Conservation (phyloP, 2,888 invertebrate species). For the Dicranocentrus wangi region DNA sequence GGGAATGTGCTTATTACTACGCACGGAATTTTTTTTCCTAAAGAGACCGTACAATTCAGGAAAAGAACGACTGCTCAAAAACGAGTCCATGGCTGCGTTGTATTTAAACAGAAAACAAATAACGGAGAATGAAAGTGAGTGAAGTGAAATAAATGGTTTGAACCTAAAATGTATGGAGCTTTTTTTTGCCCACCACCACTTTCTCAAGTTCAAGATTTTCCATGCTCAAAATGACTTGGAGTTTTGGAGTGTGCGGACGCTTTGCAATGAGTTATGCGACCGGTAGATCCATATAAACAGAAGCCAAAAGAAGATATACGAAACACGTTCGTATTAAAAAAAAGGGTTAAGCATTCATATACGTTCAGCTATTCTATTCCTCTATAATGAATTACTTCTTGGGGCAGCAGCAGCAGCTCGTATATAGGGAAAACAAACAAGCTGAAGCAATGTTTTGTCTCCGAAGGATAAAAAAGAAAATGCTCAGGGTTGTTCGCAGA, state of each 20-base stretch:
- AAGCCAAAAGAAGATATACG: constrained; percentile 7
- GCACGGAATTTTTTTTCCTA: too few species aligned
- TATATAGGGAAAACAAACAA: constrained; percentile 27
- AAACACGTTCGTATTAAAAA: not conserved
- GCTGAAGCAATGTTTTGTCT: constrained; percentile 15
- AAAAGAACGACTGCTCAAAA: constrained; percentile 13
- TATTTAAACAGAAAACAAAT: constrained; percentile 30
- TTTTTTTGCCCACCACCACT: not conserved
- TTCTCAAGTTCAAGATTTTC: constrained; percentile 32
- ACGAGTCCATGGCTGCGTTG: not conserved
- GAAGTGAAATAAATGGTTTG: constrained; percentile 32
- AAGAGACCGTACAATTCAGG: too few species aligned
- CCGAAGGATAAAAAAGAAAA: constrained; percentile 19
- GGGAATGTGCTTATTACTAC: too few species aligned
- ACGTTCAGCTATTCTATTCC: not conserved
- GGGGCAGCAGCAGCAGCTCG: not conserved
- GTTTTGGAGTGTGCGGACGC: constrained; percentile 6
- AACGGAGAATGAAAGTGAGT: constrained; percentile 9
- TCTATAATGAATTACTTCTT: constrained; percentile 37
- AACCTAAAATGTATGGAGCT: constrained; percentile 4
- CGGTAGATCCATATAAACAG: constrained; percentile 19
- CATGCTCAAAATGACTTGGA: constrained; percentile 47
- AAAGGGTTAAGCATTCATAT: too few species aligned
- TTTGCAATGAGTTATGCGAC: constrained; percentile 17
- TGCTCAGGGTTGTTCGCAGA: constrained; percentile 7